A percentile compares a stretch with the other conserved stretches of the same genome.
These are phyloP conservation scores for Perognathus longimembris DNA, from an alignment of 2,113 vertebrate species.

Conservation along the genomic window DNA sequence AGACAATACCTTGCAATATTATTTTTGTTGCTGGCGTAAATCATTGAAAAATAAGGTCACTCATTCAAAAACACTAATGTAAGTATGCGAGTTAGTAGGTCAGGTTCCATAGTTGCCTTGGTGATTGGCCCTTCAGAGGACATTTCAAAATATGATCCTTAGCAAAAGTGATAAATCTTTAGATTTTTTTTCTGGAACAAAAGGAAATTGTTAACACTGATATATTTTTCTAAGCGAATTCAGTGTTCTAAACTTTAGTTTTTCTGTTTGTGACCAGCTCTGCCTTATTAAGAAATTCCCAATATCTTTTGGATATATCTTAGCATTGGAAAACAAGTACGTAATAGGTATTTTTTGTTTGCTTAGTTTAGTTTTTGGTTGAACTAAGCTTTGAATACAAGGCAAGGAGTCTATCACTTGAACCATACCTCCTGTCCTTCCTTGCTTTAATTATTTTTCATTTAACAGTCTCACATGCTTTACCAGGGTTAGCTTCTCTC, in stretches of 20 bases:
- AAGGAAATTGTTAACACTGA: conserved; percentile 18
- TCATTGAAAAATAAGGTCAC: conserved; percentile 58
- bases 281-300: neutral
- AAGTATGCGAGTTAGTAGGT: conserved; percentile 55
- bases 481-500: no score
- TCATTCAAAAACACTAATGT: conserved; percentile 50
- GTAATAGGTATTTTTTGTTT: neutral
- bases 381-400: no score
- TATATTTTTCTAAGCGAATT: neutral
- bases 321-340: no score
- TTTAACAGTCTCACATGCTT: no score
- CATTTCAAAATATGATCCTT: conserved; percentile 42
- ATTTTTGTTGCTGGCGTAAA: neutral
- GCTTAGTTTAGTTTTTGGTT: no score
- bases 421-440: no score
- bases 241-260: neutral
- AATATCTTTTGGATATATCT: conserved; percentile 3
- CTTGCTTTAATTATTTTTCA: no score
- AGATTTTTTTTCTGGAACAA: conserved; percentile 56
- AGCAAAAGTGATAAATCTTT: conserved; percentile 35
- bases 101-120: conserved; percentile 31
- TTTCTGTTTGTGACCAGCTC: conserved; percentile 21
- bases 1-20: no score
- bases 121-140: conserved; percentile 8
- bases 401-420: no score